Conservation (phyloP, 2,888 invertebrate genomes). For the Parnassius mnemosyne region DNA sequence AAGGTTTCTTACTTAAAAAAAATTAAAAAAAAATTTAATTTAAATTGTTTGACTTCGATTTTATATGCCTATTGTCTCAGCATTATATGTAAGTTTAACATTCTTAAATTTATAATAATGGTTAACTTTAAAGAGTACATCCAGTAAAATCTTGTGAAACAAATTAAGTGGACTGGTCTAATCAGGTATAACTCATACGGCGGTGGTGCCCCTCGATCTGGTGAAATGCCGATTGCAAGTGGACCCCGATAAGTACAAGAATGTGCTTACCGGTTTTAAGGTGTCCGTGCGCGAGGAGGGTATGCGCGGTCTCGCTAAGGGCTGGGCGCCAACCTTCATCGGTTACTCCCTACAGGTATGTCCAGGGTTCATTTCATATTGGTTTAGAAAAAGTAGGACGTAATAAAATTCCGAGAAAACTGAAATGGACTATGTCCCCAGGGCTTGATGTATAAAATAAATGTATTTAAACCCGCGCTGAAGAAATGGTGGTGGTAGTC, state of each 20-base stretch:
- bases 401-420: not conserved
- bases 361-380: not conserved
- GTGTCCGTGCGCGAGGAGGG: constrained; percentile 94
- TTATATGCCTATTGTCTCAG: no score
- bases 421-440: not conserved
- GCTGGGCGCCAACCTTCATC: constrained; percentile 98
- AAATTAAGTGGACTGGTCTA: not conserved
- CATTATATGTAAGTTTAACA: no score
- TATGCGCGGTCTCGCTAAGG: constrained; percentile 89
- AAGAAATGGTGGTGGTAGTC: no score
- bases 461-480: no score
- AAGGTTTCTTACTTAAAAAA: no score
- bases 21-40: no score
- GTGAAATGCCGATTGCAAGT: constrained; percentile 97
- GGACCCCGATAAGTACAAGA: constrained; percentile 95
- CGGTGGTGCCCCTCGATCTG: constrained; percentile 96
- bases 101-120: no score
- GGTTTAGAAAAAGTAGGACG: not conserved
- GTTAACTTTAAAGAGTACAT: no score
- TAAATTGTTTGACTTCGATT: no score
- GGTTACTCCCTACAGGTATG: constrained; percentile 94
- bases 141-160: no score
- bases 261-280: constrained; percentile 90
- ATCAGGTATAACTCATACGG: constrained; percentile 93
- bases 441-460: not conserved